phyloP scores from a whole-genome alignment of 2,797 vertebrate genomes.

The Spinibarbus caldwelli region DNA sequence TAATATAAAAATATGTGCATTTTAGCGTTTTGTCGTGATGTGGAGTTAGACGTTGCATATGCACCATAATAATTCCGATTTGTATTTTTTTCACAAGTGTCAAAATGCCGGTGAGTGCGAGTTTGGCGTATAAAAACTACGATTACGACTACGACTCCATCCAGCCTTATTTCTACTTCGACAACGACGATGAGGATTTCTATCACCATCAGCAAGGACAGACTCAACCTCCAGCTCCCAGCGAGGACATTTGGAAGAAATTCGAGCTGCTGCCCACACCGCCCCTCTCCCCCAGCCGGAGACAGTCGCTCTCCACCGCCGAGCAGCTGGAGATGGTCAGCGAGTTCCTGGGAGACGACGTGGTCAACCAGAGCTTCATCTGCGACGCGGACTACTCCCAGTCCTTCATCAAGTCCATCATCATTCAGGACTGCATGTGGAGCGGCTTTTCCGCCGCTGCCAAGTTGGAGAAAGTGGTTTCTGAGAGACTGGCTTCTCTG shows the following conservation, averaged over 20 bases:
- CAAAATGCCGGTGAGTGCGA: constrained; percentile 88
- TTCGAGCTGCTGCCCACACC: constrained; percentile 95
- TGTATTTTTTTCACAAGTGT: constrained; percentile 36
- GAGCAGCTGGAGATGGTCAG: constrained; percentile 97
- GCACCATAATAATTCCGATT: not conserved
- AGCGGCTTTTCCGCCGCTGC: constrained; percentile 94
- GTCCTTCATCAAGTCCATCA: constrained; percentile 91
- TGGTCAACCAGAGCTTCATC: constrained; percentile 96
- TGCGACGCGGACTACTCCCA: constrained; percentile 91
- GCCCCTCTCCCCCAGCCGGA: constrained; percentile 92
- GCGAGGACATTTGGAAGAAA: constrained; percentile 99
- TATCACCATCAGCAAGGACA: constrained; percentile 88
- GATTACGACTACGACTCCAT: constrained; percentile 95
- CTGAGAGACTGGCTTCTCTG: constrained; percentile 91
- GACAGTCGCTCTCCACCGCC: constrained; percentile 87
- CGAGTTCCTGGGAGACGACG: constrained; percentile 93
- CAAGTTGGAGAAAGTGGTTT: constrained; percentile 93
- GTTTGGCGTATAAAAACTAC: constrained; percentile 88
- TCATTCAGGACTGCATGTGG: constrained; percentile 99
- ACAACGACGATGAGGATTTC: constrained; percentile 93
- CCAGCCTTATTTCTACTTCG: constrained; percentile 94
- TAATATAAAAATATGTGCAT: no score
- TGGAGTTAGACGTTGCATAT: not conserved
- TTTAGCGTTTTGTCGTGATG: not conserved
- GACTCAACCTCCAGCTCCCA: constrained; percentile 91